Percentiles rank a stretch among this genome's conserved stretches.
These are phyloP conservation scores for Cairina moschata DNA, from an alignment of 2,113 vertebrate genomes.

Conservation along the genomic window DNA sequence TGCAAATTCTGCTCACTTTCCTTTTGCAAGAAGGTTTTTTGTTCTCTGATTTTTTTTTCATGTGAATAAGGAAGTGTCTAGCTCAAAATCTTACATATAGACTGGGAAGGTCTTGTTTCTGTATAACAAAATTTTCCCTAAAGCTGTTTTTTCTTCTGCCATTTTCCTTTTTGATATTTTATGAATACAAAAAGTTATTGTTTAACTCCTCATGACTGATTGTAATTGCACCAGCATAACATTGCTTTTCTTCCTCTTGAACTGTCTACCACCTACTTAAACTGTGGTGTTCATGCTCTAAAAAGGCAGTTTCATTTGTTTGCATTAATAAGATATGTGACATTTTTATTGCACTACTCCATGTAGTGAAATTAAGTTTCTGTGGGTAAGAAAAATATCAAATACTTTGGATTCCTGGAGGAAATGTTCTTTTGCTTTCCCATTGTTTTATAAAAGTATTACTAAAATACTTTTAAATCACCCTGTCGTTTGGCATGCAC, in stretches of 20 bases:
- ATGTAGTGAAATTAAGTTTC: conserved; percentile 73
- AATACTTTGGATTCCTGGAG: conserved; percentile 61
- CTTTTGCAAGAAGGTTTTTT: conserved; percentile 18
- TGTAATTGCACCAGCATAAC: conserved; percentile 58
- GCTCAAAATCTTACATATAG: neutral
- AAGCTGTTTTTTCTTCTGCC: conserved; percentile 35
- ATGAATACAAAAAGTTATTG: conserved; percentile 63
- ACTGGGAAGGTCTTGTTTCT: conserved; percentile 36
- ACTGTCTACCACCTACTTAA: conserved; percentile 68
- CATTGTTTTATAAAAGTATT: conserved; percentile 54
- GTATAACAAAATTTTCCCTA: conserved; percentile 38
- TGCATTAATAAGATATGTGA: conserved; percentile 71
- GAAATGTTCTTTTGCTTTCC: conserved; percentile 62
- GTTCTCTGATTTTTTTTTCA: conserved; percentile 10
- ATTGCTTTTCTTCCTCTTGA: conserved; percentile 66
- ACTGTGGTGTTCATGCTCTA: conserved; percentile 47
- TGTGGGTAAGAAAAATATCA: conserved; percentile 63
- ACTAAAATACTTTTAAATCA: conserved; percentile 29
- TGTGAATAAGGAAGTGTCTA: neutral
- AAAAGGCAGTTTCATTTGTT: conserved; percentile 73
- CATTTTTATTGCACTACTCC: conserved; percentile 68
- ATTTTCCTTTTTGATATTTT: conserved; percentile 59
- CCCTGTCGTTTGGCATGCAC: neutral
- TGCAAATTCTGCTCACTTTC: neutral
- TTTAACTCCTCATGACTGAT: conserved; percentile 65